These are phyloP conservation scores for Passer montanus DNA, from an alignment of 2,113 vertebrate genomes.

Conservation along the genomic window DNA sequence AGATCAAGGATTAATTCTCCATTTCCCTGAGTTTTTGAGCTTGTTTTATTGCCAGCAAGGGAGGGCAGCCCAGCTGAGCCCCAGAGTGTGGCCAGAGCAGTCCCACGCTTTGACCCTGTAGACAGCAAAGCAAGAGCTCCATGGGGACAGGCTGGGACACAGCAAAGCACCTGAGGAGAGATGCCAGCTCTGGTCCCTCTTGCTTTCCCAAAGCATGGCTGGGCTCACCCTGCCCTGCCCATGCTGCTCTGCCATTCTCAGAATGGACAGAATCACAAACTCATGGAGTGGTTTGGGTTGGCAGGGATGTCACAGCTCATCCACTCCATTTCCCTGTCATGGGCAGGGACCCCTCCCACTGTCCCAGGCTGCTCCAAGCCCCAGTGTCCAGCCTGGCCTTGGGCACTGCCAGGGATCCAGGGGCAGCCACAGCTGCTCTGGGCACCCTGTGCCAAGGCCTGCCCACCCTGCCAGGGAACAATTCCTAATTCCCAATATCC, in stretches of 20 bases:
- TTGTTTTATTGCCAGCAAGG: not conserved
- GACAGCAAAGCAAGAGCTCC: not conserved
- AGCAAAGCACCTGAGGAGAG: not conserved
- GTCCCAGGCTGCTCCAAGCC: not conserved
- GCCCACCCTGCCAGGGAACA: not conserved
- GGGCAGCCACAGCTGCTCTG: not conserved
- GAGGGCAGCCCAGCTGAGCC: not conserved
- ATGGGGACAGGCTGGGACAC: not conserved
- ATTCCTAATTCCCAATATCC: not conserved
- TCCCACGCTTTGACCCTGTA: accelerated
- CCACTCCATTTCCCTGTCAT: not conserved
- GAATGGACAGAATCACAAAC: not conserved
- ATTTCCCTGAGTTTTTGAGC: not conserved
- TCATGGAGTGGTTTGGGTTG: not conserved
- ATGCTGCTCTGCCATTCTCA: not conserved
- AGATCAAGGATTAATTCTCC: not conserved
- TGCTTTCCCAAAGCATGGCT: accelerated
- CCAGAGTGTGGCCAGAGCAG: not conserved
- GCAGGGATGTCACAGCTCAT: accelerated
- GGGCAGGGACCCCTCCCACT: not conserved
- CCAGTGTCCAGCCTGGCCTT: not conserved
- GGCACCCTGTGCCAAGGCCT: not conserved
- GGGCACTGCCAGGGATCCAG: not conserved
- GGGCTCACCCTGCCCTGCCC: not conserved
- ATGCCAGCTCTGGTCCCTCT: not conserved